Conservation (phyloP, 2,113 vertebrate genomes). For the Pteruthius melanotis region DNA sequence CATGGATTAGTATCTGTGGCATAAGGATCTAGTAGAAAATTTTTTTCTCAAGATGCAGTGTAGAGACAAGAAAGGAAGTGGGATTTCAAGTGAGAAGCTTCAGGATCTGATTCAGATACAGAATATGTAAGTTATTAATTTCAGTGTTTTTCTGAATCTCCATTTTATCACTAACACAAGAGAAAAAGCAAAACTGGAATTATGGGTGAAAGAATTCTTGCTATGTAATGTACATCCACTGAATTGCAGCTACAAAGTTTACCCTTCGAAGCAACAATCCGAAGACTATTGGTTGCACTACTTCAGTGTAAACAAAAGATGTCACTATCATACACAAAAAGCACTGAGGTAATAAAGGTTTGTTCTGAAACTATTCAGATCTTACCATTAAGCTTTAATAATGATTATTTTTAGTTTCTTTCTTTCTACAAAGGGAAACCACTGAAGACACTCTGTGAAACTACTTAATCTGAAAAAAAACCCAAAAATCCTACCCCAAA, state of each 20-base stretch:
- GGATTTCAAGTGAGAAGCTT: background rate
- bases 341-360: background rate
- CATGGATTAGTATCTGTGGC: background rate
- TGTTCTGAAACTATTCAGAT: background rate
- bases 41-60: background rate
- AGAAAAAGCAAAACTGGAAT: background rate
- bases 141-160: background rate
- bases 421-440: constrained; percentile 21
- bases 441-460: constrained; percentile 12
- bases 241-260: background rate
- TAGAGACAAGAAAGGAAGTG: background rate
- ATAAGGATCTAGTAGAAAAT: background rate
- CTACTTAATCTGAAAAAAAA: background rate
- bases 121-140: background rate
- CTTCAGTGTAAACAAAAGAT: constrained; percentile 42
- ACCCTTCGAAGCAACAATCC: background rate
- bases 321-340: constrained; percentile 19
- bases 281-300: background rate
- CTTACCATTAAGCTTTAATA: background rate
- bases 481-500: background rate
- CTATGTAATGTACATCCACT: background rate
- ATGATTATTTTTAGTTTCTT: constrained; percentile 36
- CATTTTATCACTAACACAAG: background rate
- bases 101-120: background rate
- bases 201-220: background rate